Evolutionary conservation across 2,888 invertebrate species (phyloP), one percentile per base, ranked within the genome.

Genomic region (Thymelicus lineola): DNA sequence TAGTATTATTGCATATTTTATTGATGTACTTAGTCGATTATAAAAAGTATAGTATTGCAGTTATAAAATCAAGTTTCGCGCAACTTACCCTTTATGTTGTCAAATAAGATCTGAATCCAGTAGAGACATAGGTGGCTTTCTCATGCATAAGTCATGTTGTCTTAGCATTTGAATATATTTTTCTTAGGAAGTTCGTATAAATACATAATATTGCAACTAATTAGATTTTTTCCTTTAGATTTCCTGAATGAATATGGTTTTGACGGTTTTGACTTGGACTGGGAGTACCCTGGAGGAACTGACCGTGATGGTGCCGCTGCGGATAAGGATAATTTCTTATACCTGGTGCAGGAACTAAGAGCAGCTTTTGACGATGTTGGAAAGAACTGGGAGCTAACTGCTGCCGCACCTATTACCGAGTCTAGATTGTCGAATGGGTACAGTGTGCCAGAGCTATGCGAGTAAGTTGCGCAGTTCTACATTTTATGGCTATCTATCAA

Each of bases 221-320:
- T 10, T 38, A 6, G 9, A 17, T 50, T 14, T 50, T 50, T 17
- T 50, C 9, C 75, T 76, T 35, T 82, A 53, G 53, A 53, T 20
- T 53, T 53, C 10, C 12, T 53, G n/a, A 53, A 20, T 10, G n/a
- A 20, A 6, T 12, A 53, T 5, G 1, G n/a, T 12, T 53, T 20
- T 10, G 20, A 53, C 5, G 53, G 53, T 53, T 20, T 53, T 4
- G 53, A 53, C 9, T 20, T 20, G 20, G 53, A 53, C 10, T 53
- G 53, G 53, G 53, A 53, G 20, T 53, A 53, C 20, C 53, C 53
- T 53, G 53, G 53, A 53, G 53, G 12, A 12, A 5, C n/a, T 20
- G 53, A 53, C 20, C 9, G 53, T 20, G 53, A 20, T 12, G 53
- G 53, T 12, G 12, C 17, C n/a, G 10, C 17, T 20, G 53, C 53